Base-by-base conservation (phyloP, 2,888 invertebrate species). In the Leptinotarsa haldemani region DNA sequence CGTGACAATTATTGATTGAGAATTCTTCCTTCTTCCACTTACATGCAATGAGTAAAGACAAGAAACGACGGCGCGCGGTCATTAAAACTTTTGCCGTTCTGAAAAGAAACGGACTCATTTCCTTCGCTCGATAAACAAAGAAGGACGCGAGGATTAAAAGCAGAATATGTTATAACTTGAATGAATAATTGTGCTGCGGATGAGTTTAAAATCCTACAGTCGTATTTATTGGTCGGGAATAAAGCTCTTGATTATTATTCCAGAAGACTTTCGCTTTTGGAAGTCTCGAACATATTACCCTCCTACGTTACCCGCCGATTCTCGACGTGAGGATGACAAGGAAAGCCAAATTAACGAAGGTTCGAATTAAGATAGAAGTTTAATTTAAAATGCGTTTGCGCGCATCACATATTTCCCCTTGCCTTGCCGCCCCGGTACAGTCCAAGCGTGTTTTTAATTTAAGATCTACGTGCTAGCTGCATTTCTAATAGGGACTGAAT, bases 1-100 rank as follows among this genome's bases (percentile, higher is more conserved):
- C 90, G 90, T 91, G 91, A 91, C 91, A 91, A 91, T 91, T 91
- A 91, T 91, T 90, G 91, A 91, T 91, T 91, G 90, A 90, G 90
- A 90, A 91, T 90, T 91, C 90, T 90, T 90, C 90, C 90, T 90
- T 85, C 85, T 85, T 85, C 84, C 82, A 83, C 85, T 85, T 85
- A 84, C 85, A 86, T 85, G 85, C 85, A 86, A 85, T 84, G 84
- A 85, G 85, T 82, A 85, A 85, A 85, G 85, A 85, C 85, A 85
- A 79, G 79, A 79, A 77, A 71, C 74, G 69, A 48, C 61, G 80
- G 82, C 79, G 83, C 81, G 80, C 84, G 85, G 87, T 87, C 86
- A 87, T 87, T 87, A 87, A 87, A 87, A 87, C 84, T 87, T 87
- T 86, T 85, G 85, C 86, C 84, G 86, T 83, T 83, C 83, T 84